These are phyloP conservation scores for Acropternis orthonyx DNA, from an alignment of 2,797 vertebrate species.

Conservation along the genomic window DNA sequence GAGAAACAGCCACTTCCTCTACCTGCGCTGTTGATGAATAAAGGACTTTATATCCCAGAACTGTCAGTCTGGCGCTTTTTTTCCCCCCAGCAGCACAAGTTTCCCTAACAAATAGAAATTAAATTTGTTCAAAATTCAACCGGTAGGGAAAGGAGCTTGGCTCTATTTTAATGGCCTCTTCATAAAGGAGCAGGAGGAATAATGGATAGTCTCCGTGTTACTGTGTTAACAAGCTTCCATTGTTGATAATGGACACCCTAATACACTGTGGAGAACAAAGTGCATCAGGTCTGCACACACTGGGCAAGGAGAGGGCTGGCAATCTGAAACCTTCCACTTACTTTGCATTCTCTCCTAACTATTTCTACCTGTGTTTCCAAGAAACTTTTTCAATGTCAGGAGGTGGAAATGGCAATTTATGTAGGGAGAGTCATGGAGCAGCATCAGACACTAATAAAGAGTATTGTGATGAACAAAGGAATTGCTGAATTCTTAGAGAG, in stretches of 20 bases:
- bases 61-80: conserved; percentile 35
- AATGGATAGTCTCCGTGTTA: conserved; percentile 43
- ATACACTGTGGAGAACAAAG: conserved; percentile 67
- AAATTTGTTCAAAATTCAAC: conserved; percentile 61
- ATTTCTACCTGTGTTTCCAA: not conserved
- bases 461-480: not conserved
- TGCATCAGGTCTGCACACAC: not conserved
- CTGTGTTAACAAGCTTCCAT: conserved; percentile 69
- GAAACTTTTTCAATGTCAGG: conserved; percentile 11
- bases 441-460: not conserved
- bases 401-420: conserved; percentile 16
- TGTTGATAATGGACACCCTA: conserved; percentile 64
- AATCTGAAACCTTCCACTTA: conserved; percentile 42
- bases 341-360: conserved; percentile 41
- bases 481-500: conserved; percentile 6
- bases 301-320: conserved; percentile 7
- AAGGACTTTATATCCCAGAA: conserved; percentile 42
- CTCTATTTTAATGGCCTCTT: conserved; percentile 66
- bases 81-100: not conserved
- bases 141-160: conserved; percentile 51
- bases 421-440: not conserved
- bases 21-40: conserved; percentile 20
- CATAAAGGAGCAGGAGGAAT: conserved; percentile 52
- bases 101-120: conserved; percentile 71
- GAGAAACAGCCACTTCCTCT: conserved; percentile 38